Percentiles rank a stretch among this genome's conserved stretches.
These are phyloP conservation scores for Acronicta psi DNA, from an alignment of 2,888 invertebrate genomes.

Conservation along the genomic window DNA sequence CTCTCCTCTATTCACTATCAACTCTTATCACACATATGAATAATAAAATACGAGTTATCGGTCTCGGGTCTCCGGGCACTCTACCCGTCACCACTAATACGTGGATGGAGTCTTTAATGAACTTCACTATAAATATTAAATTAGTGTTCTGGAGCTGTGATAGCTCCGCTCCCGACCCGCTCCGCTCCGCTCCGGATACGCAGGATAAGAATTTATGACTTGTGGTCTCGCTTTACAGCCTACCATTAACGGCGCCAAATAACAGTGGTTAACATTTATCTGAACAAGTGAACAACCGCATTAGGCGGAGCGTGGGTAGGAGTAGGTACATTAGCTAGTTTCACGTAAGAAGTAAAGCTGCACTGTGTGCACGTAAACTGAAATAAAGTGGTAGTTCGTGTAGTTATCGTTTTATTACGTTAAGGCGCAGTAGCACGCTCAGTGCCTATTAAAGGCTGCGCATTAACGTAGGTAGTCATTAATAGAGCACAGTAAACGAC, in stretches of 20 bases:
- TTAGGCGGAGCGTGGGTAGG: no score
- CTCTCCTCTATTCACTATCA: conserved; percentile 44
- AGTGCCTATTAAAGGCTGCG: conserved; percentile 4
- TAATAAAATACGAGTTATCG: conserved; percentile 69
- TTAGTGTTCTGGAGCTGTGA: conserved; percentile 36
- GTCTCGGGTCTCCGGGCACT: conserved; percentile 20
- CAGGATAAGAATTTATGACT: conserved; percentile 46
- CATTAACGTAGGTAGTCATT: conserved; percentile 11
- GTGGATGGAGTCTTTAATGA: conserved; percentile 53
- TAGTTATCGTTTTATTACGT: conserved; percentile 8
- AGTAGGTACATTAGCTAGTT: no score
- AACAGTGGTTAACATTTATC: conserved; percentile 54
- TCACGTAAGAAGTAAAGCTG: conserved; percentile 6
- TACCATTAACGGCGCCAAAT: conserved; percentile 40
- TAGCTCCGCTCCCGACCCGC: conserved; percentile 13
- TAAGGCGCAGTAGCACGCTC: not conserved
- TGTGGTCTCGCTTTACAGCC: conserved; percentile 50
- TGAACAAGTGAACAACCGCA: conserved; percentile 34
- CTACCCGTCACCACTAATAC: conserved; percentile 30
- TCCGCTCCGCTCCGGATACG: conserved; percentile 19
- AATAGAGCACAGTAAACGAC: not conserved
- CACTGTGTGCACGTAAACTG: conserved; percentile 3
- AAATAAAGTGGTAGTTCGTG: not conserved
- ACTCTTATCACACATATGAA: conserved; percentile 62
- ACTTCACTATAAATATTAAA: conserved; percentile 51